Evolutionary conservation across 2,888 invertebrate species (phyloP).

Genomic region (Brachypterus glaber): DNA sequence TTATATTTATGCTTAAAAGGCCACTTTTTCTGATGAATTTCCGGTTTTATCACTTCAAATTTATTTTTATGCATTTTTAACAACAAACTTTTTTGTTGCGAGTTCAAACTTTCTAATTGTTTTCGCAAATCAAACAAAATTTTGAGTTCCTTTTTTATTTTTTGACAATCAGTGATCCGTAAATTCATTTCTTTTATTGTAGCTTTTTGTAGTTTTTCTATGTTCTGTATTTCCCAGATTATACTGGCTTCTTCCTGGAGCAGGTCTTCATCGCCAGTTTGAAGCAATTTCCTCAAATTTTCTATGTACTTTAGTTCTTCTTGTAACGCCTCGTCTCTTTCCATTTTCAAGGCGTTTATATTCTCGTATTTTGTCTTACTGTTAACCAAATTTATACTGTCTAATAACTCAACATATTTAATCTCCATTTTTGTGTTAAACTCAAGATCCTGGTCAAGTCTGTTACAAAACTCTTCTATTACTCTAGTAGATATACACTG

Average conservation of each 20-base stretch:
- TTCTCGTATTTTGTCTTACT: conserved; percentile 48
- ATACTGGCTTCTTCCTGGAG: conserved; percentile 33
- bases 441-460: conserved; percentile 40
- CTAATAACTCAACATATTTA: conserved; percentile 39
- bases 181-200: conserved; percentile 35
- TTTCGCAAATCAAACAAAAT: conserved; percentile 35
- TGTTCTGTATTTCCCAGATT: conserved; percentile 38
- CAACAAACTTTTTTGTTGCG: conserved; percentile 19
- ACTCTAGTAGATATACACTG: conserved; percentile 32
- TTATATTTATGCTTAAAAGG: no score
- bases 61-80: no score
- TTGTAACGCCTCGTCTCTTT: conserved; percentile 41
- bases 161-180: conserved; percentile 25
- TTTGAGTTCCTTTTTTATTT: conserved; percentile 38
- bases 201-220: conserved; percentile 36
- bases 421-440: conserved; percentile 45
- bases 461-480: conserved; percentile 31
- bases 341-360: conserved; percentile 42
- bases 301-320: conserved; percentile 29
- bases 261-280: conserved; percentile 38
- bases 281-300: conserved; percentile 40
- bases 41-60: no score
- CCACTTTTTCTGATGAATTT: no score
- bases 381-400: conserved; percentile 47
- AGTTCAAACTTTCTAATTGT: conserved; percentile 28